Base-by-base conservation (phyloP, 2,113 vertebrate species). In the Neodontobutis hainanensis region DNA sequence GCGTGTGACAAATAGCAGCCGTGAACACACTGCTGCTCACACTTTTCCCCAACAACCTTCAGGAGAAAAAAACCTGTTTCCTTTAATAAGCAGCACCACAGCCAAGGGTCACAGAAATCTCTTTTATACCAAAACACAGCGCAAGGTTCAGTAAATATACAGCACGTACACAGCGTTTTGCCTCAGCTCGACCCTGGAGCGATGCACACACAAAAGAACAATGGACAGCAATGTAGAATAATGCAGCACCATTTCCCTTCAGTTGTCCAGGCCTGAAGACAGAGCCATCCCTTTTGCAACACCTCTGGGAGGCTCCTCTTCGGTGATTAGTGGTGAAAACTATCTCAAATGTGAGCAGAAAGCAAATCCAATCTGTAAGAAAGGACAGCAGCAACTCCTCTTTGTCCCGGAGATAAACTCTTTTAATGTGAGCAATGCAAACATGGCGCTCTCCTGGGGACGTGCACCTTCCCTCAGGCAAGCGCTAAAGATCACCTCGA, bases 401-500 rank as follows among this genome's bases (percentile, higher is more conserved):
- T 40, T 8, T 40, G 38, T 40, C 38, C 38, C 2, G 50, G 12
- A 11, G 3, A 11, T 52, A 14, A 51, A 51, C n/a, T 7, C 11
- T 27, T 55, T 36, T 10, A 56, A 11, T 38, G 32, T 70, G 48
- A 34, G 11, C 9, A 16, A 50, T 15, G 65, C 27, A 10, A 51
- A 45, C 42, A 34, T 12, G 9, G 11, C 8, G 11, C 63, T 68
- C 32, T 51, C 51, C 4, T 3, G 58, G 32, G 59, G 35, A 42
- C 27, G 27, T 16, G 47, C 42, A 55, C 34, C 42, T 75, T 42
- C 51, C 65, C 64, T 44, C 59, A 27, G 58, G 40, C 65, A 56
- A 27, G 6, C 11, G 1, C 14, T 27, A 2, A 45, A 57, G 65
- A 51, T 40, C 52, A 68, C 10, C 19, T 11, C 44, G 55, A 38